Conservation (phyloP, 2,797 vertebrate species). For the Cirrhinus mrigala region DNA sequence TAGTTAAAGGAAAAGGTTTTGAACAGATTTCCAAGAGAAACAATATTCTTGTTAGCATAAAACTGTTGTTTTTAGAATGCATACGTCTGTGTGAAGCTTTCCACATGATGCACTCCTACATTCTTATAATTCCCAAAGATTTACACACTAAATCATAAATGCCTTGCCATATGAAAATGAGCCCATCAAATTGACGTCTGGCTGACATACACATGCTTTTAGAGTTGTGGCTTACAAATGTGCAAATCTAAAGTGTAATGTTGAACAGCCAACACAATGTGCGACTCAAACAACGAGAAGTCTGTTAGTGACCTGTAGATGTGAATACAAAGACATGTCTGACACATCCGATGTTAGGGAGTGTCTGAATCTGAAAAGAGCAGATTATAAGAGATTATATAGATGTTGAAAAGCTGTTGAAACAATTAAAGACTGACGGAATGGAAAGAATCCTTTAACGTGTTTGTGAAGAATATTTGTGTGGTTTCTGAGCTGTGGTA, state of each 20-base stretch:
- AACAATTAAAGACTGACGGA: not conserved
- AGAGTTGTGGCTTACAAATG: not conserved
- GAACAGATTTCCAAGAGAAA: not conserved
- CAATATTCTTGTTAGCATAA: not conserved
- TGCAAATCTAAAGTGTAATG: not conserved
- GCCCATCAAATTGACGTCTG: not conserved
- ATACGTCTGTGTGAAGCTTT: not conserved
- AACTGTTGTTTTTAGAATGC: not conserved
- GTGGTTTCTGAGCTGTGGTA: not conserved
- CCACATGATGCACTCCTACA: not conserved
- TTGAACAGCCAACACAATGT: not conserved
- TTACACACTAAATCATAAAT: not conserved
- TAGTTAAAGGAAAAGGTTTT: not conserved
- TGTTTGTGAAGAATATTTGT: not conserved
- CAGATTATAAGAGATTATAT: too few relatives aligned
- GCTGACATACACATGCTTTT: not conserved
- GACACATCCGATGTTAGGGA: not conserved
- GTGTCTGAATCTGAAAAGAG: not conserved
- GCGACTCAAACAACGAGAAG: not conserved
- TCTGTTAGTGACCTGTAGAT: not conserved
- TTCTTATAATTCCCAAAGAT: not conserved
- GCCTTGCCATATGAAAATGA: not conserved
- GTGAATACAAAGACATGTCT: not conserved
- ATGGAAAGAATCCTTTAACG: not conserved
- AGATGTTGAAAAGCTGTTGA: too few relatives aligned